Evolutionary conservation across 2,888 invertebrate genomes (phyloP), one percentile per base, ranked within the genome.

Genomic region (Temnothorax rugatulus): DNA sequence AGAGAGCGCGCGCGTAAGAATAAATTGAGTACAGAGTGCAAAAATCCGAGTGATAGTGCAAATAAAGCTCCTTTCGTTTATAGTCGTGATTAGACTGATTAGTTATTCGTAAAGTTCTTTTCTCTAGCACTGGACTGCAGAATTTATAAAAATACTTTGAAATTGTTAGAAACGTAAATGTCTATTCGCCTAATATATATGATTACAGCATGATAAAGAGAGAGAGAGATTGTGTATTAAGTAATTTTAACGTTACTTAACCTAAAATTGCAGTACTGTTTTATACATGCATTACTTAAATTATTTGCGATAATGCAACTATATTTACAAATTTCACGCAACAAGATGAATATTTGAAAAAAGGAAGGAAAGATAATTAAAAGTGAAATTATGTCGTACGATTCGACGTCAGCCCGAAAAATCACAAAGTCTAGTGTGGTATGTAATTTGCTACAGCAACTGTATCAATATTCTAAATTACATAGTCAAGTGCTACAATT

Each of bases 381-480:
- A 34, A n/a, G 38, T 74, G 15, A 7, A 13, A 61, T 11, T 13
- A 81, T 81, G 71, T 44, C 69, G 15, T 8, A 69, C 5, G 34
- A 71, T 47, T 71, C 38, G 5, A 47, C n/a, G 15, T 61, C 18
- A 8, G 2, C n/a, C 2, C 71, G 47, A 21, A 71, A 71, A 71
- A 81, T 71, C 38, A 50, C 21, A 18, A 81, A 29, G 13, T 21
- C 29, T 25, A 81, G 50, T 5, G 71, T 81, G 71, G 79, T 81
- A 81, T 21, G 21, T 81, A 38, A 38, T 38, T 71, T 59, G 13
- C 47, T 69, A 3, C 52, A 77, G 13, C 13, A 29, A 47, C 0
- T 15, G 15, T 41, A 15, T 38, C 7, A 50, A 4, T 75, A n/a
- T 77, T 59, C 7, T 59, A 34, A 57, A 44, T 68, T 41, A 44